phyloP scores from a whole-genome alignment of 2,113 vertebrate species.

The Muscicapa adusta region DNA sequence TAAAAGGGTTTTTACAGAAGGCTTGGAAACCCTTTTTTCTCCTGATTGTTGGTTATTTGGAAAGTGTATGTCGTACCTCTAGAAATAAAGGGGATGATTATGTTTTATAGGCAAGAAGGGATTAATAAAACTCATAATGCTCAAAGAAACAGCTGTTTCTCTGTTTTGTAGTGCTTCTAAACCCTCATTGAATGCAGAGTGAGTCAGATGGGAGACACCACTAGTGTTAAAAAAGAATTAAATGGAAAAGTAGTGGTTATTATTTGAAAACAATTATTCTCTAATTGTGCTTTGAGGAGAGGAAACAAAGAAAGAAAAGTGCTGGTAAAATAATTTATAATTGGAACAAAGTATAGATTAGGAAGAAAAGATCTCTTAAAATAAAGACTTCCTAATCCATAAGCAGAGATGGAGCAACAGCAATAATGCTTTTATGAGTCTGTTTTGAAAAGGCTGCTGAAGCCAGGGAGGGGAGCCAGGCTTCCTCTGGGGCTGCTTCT shows the following conservation, averaged over 20 bases:
- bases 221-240: conserved; percentile 57
- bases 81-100: conserved; percentile 75
- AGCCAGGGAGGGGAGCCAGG: background rate
- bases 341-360: conserved; percentile 44
- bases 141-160: conserved; percentile 74
- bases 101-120: conserved; percentile 69
- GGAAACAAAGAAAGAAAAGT: conserved; percentile 2
- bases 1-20: conserved; percentile 29
- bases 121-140: conserved; percentile 67
- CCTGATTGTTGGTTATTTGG: conserved; percentile 66
- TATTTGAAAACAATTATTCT: conserved; percentile 71
- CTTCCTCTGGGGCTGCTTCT: background rate
- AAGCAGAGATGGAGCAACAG: conserved; percentile 29
- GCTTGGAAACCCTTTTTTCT: conserved; percentile 64
- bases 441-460: background rate
- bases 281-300: conserved; percentile 60
- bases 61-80: conserved; percentile 59
- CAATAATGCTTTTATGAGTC: conserved; percentile 18
- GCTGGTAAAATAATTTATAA: conserved; percentile 64
- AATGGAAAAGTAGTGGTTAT: conserved; percentile 57
- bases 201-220: conserved; percentile 66
- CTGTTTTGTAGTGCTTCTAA: conserved; percentile 47
- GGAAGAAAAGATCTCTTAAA: conserved; percentile 31
- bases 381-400: conserved; percentile 40
- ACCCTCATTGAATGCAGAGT: conserved; percentile 48